Percentiles rank a stretch among this genome's conserved stretches.
phyloP scores from a whole-genome alignment of 1,140 invertebrate genomes.

The Bombyx mori region ASM3026992v2 NC_085111.1:711001-711500 shows the following conservation, averaged over 20 bases:
- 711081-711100: conserved; percentile 53
- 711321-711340: conserved; percentile 21
- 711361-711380: conserved; percentile 10
- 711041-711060: conserved; percentile 20
- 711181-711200: no score
- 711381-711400: no score
- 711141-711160: conserved; percentile 44
- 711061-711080: conserved; percentile 28
- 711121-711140: conserved; percentile 33
- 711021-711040: conserved; percentile 29
- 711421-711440: no score
- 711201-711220: background rate
- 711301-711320: conserved; percentile 35
- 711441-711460: no score
- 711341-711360: conserved; percentile 10
- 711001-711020: conserved; percentile 35
- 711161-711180: conserved; percentile 5
- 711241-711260: conserved; percentile 8
- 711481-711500: conserved; percentile 46
- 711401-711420: no score
- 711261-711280: conserved; percentile 28
- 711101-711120: conserved; percentile 41
- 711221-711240: conserved; percentile 19
- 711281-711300: conserved; percentile 21
- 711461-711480: background rate